Conservation (phyloP, 1,140 invertebrate species). For the Halesus radiatus region DNA sequence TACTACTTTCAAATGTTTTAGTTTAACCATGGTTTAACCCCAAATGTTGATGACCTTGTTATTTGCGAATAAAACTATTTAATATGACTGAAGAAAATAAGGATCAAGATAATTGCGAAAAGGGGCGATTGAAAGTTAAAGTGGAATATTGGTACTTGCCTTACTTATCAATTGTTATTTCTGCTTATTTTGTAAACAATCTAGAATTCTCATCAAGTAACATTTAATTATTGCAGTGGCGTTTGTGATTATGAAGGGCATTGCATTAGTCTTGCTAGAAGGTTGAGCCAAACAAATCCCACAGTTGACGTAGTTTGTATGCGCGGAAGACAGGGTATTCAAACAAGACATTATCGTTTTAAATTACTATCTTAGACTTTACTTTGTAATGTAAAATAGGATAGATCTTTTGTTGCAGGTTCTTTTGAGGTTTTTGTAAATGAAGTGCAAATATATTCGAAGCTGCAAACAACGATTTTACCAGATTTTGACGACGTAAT, state of each 20-base stretch:
- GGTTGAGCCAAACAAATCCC: slow-evolving; percentile 70
- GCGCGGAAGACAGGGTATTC: slow-evolving; percentile 72
- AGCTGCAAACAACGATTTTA: slow-evolving; percentile 75
- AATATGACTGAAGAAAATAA: too few species aligned
- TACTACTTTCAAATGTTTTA: too few species aligned
- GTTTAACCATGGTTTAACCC: too few species aligned
- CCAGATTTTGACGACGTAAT: slow-evolving; percentile 75
- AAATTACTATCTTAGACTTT: slow-evolving; percentile 16
- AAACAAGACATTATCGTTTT: not conserved
- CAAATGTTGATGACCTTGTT: too few species aligned
- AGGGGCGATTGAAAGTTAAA: too few species aligned
- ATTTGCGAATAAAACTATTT: too few species aligned
- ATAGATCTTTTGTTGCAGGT: slow-evolving; percentile 66
- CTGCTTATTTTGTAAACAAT: too few species aligned
- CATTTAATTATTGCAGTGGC: slow-evolving; percentile 12
- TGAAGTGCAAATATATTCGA: slow-evolving; percentile 75
- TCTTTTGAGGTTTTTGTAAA: slow-evolving; percentile 78
- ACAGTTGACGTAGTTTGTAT: slow-evolving; percentile 70
- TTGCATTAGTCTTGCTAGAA: slow-evolving; percentile 71
- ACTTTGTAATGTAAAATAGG: not conserved
- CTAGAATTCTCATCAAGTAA: not conserved
- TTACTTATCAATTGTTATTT: too few species aligned
- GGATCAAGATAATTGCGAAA: too few species aligned
- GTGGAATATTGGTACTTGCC: too few species aligned
- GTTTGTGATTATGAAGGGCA: slow-evolving; percentile 75